These are phyloP conservation scores for Cryptoprocta ferox DNA, from an alignment of 2,797 vertebrate genomes.

Conservation along the genomic window DNA sequence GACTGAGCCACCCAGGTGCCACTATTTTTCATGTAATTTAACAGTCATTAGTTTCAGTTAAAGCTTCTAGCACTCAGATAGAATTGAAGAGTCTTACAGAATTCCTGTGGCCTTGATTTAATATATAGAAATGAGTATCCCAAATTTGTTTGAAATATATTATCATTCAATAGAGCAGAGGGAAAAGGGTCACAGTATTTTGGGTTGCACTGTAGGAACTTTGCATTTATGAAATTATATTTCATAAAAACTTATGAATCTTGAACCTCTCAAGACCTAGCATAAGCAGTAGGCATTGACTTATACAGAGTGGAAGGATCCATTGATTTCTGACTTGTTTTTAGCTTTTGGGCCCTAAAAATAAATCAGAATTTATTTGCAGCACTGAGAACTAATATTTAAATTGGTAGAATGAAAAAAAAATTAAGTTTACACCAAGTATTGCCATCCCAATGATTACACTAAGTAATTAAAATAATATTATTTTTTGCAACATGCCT, in stretches of 20 bases:
- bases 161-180: not conserved
- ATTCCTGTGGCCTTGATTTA: not conserved
- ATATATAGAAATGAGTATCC: not conserved
- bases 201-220: not conserved
- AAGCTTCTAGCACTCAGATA: not conserved
- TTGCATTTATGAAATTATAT: not conserved
- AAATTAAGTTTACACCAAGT: not conserved
- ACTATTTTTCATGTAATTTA: not conserved
- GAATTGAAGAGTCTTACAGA: not conserved
- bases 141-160: not conserved
- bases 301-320: not conserved
- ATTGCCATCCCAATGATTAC: not conserved
- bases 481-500: not conserved
- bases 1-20: too few species aligned
- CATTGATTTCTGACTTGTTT: not conserved
- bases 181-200: not conserved
- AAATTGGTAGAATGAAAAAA: not conserved
- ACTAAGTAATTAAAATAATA: not conserved
- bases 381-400: not conserved
- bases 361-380: conserved; percentile 4
- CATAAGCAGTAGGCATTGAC: not conserved
- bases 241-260: not conserved
- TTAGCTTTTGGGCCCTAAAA: not conserved
- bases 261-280: not conserved
- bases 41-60: not conserved